phyloP scores from a whole-genome alignment of 2,797 vertebrate genomes.

The Alca torda region DNA sequence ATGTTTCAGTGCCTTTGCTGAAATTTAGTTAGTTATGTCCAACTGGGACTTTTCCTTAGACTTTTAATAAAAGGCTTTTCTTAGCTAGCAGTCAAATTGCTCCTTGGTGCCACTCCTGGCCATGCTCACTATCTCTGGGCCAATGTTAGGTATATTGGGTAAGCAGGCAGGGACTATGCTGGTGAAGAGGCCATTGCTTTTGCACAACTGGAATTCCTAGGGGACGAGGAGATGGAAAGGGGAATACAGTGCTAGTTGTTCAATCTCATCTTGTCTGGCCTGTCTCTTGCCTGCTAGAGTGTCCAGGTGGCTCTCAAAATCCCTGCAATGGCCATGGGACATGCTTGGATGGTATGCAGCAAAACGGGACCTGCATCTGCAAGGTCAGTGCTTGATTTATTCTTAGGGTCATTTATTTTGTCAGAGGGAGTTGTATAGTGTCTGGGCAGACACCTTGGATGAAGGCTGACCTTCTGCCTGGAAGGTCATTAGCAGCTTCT shows the following conservation, averaged over 20 bases:
- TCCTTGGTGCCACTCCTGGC: neutral
- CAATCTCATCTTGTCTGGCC: neutral
- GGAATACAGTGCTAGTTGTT: neutral
- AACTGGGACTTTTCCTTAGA: neutral
- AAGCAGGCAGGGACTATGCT: neutral
- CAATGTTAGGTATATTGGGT: neutral
- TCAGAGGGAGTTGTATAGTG: neutral
- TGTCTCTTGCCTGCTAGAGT: conserved; percentile 78
- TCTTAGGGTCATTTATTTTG: neutral
- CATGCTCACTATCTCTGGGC: neutral
- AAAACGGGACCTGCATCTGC: conserved; percentile 91
- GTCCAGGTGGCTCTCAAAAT: conserved; percentile 83
- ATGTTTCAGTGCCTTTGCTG: neutral
- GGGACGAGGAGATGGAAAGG: neutral
- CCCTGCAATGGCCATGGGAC: conserved; percentile 85
- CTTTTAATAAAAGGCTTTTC: neutral
- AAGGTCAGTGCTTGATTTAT: conserved; percentile 74
- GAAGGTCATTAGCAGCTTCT: neutral
- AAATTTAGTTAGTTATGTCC: neutral
- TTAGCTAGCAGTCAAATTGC: neutral
- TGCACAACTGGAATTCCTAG: neutral
- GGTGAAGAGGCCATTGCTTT: neutral
- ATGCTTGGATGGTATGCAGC: conserved; percentile 82
- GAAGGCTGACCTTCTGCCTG: neutral
- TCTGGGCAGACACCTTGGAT: neutral